Percentiles rank a stretch among this genome's conserved stretches.
Conservation (phyloP, 2,797 vertebrate genomes). For the Fringilla coelebs region DNA sequence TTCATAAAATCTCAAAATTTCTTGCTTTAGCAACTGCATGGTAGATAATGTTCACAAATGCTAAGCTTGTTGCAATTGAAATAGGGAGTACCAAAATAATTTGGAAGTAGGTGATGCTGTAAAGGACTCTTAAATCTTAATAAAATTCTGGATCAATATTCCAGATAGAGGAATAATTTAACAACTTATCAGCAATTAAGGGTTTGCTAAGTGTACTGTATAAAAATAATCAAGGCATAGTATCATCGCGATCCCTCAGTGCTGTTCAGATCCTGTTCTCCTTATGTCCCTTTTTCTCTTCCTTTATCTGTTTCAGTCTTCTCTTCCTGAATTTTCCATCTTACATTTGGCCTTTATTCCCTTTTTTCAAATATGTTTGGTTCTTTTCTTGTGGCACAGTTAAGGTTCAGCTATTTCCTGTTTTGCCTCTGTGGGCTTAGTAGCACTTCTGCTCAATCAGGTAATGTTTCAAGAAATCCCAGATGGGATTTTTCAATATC, state of each 20-base stretch:
- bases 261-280: not conserved
- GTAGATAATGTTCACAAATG: not conserved
- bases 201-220: not conserved
- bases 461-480: not conserved
- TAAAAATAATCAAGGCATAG: not conserved
- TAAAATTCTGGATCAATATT: not conserved
- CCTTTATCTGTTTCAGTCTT: not conserved
- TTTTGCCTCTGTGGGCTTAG: not conserved
- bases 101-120: not conserved
- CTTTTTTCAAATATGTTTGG: not conserved
- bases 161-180: not conserved
- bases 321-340: not conserved
- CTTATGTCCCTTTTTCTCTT: not conserved
- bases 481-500: not conserved
- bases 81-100: not conserved
- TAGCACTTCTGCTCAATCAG: not conserved
- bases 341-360: not conserved
- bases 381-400: not conserved
- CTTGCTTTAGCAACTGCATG: not conserved
- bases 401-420: not conserved
- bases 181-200: not conserved
- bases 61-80: not conserved
- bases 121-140: constrained; percentile 7
- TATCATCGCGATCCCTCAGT: not conserved
- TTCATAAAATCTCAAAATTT: not conserved